Conservation (phyloP, 2,888 invertebrate genomes). For the Macrophya annulata region DNA sequence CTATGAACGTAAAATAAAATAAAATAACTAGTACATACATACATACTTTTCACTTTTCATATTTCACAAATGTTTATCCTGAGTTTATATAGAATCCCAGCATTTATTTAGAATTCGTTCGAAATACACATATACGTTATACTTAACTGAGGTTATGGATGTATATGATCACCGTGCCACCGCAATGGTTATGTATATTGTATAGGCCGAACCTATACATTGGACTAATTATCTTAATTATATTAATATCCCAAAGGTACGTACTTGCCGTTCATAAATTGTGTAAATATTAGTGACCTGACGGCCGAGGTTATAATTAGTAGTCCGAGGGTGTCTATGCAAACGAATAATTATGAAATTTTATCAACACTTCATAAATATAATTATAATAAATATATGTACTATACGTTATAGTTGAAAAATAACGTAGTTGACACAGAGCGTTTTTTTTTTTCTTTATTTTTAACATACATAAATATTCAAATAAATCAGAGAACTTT, state of each 20-base stretch:
- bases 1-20: constrained; percentile 9
- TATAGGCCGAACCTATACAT: not conserved
- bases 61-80: not conserved
- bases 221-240: constrained; percentile 23
- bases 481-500: not conserved
- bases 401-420: not conserved
- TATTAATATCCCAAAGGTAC: constrained; percentile 10
- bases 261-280: not conserved
- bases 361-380: not conserved
- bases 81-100: not conserved
- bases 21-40: not conserved
- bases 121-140: not conserved
- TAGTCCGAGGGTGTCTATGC: not conserved
- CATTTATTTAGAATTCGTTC: not conserved
- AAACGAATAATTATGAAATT: not conserved
- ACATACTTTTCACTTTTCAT: too few species aligned
- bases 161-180: not conserved
- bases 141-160: not conserved
- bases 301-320: not conserved
- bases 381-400: not conserved
- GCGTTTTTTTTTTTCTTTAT: not conserved
- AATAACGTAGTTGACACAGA: not conserved
- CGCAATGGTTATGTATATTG: not conserved
- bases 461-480: too few species aligned
- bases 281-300: not conserved